A percentile compares a stretch with the other conserved stretches of the same genome.
Evolutionary conservation across 2,888 invertebrate genomes (phyloP).

Genomic region (Caenorhabditis virilis): DNA sequence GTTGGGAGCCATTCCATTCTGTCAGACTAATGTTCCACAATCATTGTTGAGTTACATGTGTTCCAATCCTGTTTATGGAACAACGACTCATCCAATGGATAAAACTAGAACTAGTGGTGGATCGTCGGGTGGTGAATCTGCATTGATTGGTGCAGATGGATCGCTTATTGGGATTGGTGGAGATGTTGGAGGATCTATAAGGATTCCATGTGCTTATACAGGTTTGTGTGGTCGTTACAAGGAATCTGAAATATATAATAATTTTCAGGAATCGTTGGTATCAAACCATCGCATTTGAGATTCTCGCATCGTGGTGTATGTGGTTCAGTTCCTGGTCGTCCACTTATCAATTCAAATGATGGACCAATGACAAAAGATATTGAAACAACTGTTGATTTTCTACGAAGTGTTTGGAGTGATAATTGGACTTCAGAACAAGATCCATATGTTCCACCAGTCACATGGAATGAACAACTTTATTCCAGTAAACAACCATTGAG

Average conservation of each 20-base stretch:
- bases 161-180: slow-evolving; percentile 68
- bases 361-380: slow-evolving; percentile 59
- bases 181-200: slow-evolving; percentile 72
- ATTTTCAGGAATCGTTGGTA: slow-evolving; percentile 69
- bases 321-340: slow-evolving; percentile 60
- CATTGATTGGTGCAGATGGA: slow-evolving; percentile 68
- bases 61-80: slow-evolving; percentile 70
- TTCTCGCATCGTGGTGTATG: slow-evolving; percentile 52
- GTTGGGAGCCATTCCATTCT: slow-evolving; percentile 71
- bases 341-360: slow-evolving; percentile 57
- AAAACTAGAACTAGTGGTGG: slow-evolving; percentile 42
- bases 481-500: slow-evolving; percentile 26
- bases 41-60: slow-evolving; percentile 64
- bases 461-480: slow-evolving; percentile 50
- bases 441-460: slow-evolving; percentile 59
- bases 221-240: too few species aligned
- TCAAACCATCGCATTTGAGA: slow-evolving; percentile 62
- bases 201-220: slow-evolving; percentile 71
- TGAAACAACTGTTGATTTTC: slow-evolving; percentile 47
- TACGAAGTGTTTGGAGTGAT: slow-evolving; percentile 47
- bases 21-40: slow-evolving; percentile 71
- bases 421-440: slow-evolving; percentile 49
- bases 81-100: slow-evolving; percentile 42
- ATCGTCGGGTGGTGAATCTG: slow-evolving; percentile 57
- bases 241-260: too few species aligned